These are phyloP conservation scores for Porites cylindrica DNA, from an alignment of 92 coral and sea anemone species.

Conservation along the genomic window DNA sequence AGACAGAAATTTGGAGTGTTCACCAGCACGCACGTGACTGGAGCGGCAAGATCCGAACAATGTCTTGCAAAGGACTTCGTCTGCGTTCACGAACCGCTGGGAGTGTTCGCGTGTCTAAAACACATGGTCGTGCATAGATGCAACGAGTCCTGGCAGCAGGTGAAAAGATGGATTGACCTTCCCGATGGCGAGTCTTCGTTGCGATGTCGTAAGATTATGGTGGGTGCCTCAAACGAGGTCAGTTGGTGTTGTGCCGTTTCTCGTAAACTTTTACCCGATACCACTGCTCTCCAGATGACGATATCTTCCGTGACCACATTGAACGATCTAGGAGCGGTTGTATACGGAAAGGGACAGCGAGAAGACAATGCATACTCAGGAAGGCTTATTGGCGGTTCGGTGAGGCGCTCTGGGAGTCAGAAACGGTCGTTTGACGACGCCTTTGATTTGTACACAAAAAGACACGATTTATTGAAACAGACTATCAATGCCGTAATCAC, in stretches of 20 bases:
- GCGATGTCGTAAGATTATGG: background rate
- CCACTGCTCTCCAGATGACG: background rate
- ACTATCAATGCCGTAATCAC: background rate
- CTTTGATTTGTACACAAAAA: background rate
- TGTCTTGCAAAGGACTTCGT: background rate
- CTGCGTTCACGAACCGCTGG: background rate
- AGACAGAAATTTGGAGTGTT: background rate
- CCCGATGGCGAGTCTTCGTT: background rate
- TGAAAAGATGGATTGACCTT: background rate
- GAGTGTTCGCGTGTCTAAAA: slow-evolving; percentile 10
- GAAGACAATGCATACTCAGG: background rate
- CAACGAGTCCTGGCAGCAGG: background rate
- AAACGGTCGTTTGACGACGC: background rate
- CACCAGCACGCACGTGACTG: background rate
- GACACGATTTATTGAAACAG: slow-evolving; percentile 1
- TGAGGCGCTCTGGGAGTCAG: background rate
- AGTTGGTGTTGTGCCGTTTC: slow-evolving; percentile 14
- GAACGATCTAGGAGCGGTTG: background rate
- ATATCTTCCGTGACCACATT: background rate
- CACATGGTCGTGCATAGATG: slow-evolving; percentile 31
- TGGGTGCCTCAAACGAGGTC: background rate
- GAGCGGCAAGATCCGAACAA: background rate
- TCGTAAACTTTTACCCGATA: background rate
- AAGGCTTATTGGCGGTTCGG: background rate
- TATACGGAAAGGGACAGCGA: background rate